phyloP scores from a whole-genome alignment of 2,888 invertebrate species.

The Chydorus sphaericus region DNA sequence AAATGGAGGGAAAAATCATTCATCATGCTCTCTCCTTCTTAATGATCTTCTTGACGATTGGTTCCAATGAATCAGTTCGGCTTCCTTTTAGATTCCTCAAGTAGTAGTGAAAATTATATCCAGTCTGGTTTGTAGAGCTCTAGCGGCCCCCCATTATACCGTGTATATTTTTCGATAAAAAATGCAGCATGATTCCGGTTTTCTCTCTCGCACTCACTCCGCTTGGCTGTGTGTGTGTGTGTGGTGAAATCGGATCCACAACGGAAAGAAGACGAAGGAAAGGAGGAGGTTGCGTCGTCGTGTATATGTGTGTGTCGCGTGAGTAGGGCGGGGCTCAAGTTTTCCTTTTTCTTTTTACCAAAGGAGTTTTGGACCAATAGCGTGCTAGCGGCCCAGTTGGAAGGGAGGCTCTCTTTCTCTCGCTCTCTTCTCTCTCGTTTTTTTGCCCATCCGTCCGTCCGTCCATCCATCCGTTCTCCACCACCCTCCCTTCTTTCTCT shows the following conservation, averaged over 20 bases:
- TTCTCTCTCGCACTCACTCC: not conserved
- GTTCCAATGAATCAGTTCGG: no score
- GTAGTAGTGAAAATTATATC: no score
- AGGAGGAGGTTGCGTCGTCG: not conserved
- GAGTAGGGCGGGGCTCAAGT: not conserved
- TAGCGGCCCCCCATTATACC: no score
- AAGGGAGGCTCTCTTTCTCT: not conserved
- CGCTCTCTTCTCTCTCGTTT: not conserved
- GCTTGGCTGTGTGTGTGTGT: not conserved
- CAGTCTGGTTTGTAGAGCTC: no score
- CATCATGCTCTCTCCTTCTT: no score
- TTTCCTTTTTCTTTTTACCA: no score
- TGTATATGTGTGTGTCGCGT: not conserved
- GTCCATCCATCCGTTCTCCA: not conserved
- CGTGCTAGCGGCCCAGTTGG: not conserved
- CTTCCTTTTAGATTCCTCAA: no score
- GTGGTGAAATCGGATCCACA: no score
- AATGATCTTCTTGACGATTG: no score
- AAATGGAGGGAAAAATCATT: no score
- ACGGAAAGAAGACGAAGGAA: not conserved
- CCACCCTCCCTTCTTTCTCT: not conserved
- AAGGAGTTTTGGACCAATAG: not conserved
- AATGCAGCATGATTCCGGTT: no score
- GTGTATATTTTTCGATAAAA: no score
- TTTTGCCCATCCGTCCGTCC: not conserved